These are phyloP conservation scores for Salticus scenicus DNA, from an alignment of 2,888 invertebrate genomes.

Conservation along the genomic window DNA sequence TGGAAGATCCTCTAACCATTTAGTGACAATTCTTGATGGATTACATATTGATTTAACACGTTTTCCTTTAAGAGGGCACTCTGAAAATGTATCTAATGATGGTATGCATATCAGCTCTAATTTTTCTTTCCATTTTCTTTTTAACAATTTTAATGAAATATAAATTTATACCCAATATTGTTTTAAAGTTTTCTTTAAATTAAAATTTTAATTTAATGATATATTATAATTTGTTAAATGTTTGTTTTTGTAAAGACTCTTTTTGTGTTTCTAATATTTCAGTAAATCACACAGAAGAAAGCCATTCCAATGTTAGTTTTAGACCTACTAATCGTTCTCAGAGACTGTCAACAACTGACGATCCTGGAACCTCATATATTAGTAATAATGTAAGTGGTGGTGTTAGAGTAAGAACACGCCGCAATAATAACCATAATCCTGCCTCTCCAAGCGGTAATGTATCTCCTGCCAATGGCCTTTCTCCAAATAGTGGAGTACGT, in stretches of 20 bases:
- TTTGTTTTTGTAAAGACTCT: too few species aligned
- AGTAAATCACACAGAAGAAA: conserved; percentile 52
- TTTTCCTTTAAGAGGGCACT: conserved; percentile 74
- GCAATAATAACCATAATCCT: conserved; percentile 54
- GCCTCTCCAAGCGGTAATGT: conserved; percentile 64
- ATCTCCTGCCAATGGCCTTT: conserved; percentile 58
- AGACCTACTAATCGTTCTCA: conserved; percentile 49
- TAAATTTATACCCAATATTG: too few species aligned
- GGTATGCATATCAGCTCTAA: conserved; percentile 41
- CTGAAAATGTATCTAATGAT: conserved; percentile 46
- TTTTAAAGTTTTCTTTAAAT: too few species aligned
- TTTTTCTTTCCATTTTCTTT: not conserved
- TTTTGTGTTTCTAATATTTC: too few species aligned
- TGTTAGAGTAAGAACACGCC: conserved; percentile 51
- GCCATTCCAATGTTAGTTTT: conserved; percentile 60
- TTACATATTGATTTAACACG: conserved; percentile 84
- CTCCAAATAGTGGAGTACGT: conserved; percentile 57
- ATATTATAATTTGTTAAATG: too few species aligned
- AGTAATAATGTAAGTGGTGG: conserved; percentile 54
- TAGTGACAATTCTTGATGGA: conserved; percentile 88
- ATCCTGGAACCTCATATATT: conserved; percentile 45
- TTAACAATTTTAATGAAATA: too few species aligned
- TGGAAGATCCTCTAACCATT: conserved; percentile 83
- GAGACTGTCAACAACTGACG: conserved; percentile 49
- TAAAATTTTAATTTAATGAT: too few species aligned